Percentiles rank a stretch among this genome's conserved stretches.
phyloP scores from a whole-genome alignment of 2,113 vertebrate genomes.

The Copsychus sechellarum region DNA sequence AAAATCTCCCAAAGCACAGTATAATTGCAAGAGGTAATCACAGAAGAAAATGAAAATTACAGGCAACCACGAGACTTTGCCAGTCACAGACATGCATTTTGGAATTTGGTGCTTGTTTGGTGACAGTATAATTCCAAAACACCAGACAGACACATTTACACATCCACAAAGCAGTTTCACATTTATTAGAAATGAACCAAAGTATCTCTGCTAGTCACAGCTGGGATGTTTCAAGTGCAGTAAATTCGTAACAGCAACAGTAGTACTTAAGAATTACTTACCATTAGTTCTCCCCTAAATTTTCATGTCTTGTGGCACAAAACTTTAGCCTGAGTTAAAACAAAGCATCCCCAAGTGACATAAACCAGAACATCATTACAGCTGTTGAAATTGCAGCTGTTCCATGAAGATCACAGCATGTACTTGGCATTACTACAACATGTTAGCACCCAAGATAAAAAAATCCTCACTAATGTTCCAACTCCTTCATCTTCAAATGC shows the following conservation, averaged over 20 bases:
- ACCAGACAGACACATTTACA: not conserved
- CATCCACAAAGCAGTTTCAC: not conserved
- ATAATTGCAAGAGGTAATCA: not conserved
- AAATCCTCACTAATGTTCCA: not conserved
- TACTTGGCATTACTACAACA: not conserved
- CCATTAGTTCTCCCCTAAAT: not conserved
- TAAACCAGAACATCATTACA: not conserved
- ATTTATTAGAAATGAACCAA: not conserved
- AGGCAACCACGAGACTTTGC: not conserved
- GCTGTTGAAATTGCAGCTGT: slow-evolving; percentile 40
- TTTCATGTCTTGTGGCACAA: not conserved
- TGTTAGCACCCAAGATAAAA: not conserved
- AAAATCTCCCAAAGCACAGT: not conserved
- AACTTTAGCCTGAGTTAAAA: not conserved
- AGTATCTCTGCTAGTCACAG: not conserved
- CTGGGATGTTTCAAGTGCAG: not conserved
- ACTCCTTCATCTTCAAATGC: not conserved
- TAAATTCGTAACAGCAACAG: not conserved
- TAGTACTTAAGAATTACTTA: not conserved
- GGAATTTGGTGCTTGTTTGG: not conserved
- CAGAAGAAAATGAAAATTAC: not conserved
- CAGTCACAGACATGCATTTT: not conserved
- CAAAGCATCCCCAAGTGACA: not conserved
- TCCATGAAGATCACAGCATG: not conserved
- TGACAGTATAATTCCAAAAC: not conserved